phyloP scores from a whole-genome alignment of 2,888 invertebrate genomes.

The Campaea margaritaria region DNA sequence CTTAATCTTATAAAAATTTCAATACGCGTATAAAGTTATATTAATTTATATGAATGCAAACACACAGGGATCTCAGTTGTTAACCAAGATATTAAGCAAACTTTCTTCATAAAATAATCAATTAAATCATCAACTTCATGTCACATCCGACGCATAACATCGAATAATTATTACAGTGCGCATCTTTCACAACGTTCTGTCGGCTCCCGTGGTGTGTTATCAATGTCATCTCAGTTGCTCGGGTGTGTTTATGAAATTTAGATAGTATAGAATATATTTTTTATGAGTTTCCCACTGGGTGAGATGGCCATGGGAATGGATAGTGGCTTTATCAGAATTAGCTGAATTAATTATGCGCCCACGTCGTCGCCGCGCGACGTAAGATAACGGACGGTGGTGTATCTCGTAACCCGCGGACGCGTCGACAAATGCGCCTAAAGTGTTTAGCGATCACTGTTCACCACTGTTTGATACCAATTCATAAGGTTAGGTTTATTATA shows the following conservation, averaged over 20 bases:
- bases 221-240: conserved; percentile 49
- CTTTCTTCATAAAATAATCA: conserved; percentile 24
- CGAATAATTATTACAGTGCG: conserved; percentile 40
- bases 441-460: neutral
- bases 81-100: conserved; percentile 20
- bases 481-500: too few relatives aligned
- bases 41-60: too few relatives aligned
- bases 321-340: conserved; percentile 44
- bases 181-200: conserved; percentile 42
- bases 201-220: conserved; percentile 57
- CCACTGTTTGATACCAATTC: neutral
- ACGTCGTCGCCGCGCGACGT: conserved; percentile 19
- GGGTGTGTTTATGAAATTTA: conserved; percentile 54
- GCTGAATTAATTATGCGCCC: conserved; percentile 44
- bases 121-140: conserved; percentile 40
- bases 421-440: too few relatives aligned
- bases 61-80: neutral
- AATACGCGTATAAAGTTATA: too few relatives aligned
- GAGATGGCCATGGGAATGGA: conserved; percentile 45
- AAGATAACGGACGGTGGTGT: conserved; percentile 9
- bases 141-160: conserved; percentile 30
- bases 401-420: neutral
- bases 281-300: conserved; percentile 43
- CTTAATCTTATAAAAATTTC: too few relatives aligned
- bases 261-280: conserved; percentile 48